Evolutionary conservation across 2,797 vertebrate genomes (phyloP).

Genomic region (Ctenopoma multispine): DNA sequence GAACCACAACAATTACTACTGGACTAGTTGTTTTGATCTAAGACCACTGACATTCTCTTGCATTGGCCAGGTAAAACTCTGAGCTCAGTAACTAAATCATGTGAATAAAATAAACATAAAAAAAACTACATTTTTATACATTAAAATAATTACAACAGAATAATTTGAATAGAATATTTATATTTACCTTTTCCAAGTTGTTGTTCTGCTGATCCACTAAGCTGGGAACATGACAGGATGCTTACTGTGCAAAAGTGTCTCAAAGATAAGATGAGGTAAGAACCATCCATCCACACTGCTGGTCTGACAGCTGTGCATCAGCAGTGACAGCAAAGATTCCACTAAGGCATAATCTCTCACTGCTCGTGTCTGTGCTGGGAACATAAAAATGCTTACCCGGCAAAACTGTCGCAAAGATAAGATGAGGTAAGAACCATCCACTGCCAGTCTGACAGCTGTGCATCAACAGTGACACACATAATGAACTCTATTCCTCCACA

Average conservation of each 20-base stretch:
- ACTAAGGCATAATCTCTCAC: slow-evolving; percentile 3
- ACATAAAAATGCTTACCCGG: slow-evolving; percentile 69
- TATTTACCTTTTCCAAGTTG: too few relatives aligned
- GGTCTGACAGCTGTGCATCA: slow-evolving; percentile 11
- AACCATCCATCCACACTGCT: slow-evolving; percentile 27
- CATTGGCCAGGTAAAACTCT: too few relatives aligned
- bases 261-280: slow-evolving; percentile 55
- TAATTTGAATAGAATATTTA: too few relatives aligned
- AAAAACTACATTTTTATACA: too few relatives aligned
- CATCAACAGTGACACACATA: slow-evolving; percentile 4
- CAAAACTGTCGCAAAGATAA: slow-evolving; percentile 70
- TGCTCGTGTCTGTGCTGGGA: slow-evolving; percentile 47
- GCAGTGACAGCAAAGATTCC: not conserved
- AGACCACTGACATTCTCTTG: too few relatives aligned
- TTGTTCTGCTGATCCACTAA: too few relatives aligned
- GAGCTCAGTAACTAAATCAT: too few relatives aligned
- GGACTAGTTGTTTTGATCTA: too few relatives aligned
- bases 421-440: slow-evolving; percentile 29
- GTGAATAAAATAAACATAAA: too few relatives aligned
- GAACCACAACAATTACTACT: too few relatives aligned
- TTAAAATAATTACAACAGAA: too few relatives aligned
- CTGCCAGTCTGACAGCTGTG: slow-evolving; percentile 4
- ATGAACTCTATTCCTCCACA: slow-evolving; percentile 21
- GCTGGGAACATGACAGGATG: slow-evolving; percentile 68
- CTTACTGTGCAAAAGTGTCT: slow-evolving; percentile 72